These are phyloP conservation scores for Herminia tarsipennalis DNA, from an alignment of 2,888 invertebrate genomes.

Conservation along the genomic window DNA sequence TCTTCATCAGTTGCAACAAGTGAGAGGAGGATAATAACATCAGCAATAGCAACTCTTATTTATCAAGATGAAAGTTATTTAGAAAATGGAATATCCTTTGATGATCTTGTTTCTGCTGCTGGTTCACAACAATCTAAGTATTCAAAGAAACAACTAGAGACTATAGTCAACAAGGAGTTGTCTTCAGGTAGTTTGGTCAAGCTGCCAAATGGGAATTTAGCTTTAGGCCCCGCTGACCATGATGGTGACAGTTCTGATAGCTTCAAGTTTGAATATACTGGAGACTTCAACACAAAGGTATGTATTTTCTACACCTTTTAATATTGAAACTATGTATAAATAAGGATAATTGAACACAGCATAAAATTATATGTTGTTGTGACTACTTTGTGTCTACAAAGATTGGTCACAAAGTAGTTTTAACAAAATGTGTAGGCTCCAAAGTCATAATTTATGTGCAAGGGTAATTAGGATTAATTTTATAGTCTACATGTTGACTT, in stretches of 20 bases:
- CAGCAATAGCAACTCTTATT: slow-evolving; percentile 89
- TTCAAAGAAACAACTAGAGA: slow-evolving; percentile 87
- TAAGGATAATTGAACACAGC: no score
- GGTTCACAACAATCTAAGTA: slow-evolving; percentile 88
- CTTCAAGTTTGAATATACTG: slow-evolving; percentile 76
- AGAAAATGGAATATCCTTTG: slow-evolving; percentile 89
- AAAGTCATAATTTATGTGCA: no score
- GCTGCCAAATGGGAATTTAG: slow-evolving; percentile 88
- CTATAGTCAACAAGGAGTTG: slow-evolving; percentile 89
- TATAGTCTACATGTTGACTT: no score
- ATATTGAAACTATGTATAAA: no score
- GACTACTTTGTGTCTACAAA: no score
- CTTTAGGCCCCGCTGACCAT: slow-evolving; percentile 87
- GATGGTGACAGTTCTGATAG: slow-evolving; percentile 85
- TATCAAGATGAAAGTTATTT: slow-evolving; percentile 90
- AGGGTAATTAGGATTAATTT: no score
- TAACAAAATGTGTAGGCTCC: no score
- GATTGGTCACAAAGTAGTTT: no score
- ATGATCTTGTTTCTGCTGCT: slow-evolving; percentile 88
- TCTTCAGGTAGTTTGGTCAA: slow-evolving; percentile 88
- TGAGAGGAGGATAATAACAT: slow-evolving; percentile 86
- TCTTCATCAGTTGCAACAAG: slow-evolving; percentile 68
- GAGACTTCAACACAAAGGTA: slow-evolving; percentile 77
- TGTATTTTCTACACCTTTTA: no score
- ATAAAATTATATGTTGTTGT: no score